phyloP scores from a whole-genome alignment of 2,888 invertebrate species.

The Alviniconcha strummeri region DNA sequence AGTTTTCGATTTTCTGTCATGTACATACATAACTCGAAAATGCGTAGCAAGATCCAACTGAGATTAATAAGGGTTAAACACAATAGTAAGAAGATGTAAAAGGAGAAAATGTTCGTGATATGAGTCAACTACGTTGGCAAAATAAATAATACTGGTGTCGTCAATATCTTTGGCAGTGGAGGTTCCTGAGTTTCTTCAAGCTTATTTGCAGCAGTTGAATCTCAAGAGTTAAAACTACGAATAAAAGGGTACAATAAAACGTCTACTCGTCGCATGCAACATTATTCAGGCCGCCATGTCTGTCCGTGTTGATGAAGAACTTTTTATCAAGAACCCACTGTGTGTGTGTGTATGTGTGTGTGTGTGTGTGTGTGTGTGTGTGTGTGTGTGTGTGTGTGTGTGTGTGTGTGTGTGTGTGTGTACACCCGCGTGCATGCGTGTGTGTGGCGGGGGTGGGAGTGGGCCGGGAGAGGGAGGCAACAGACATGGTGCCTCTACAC shows the following conservation, averaged over 20 bases:
- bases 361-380: background rate
- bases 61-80: no score
- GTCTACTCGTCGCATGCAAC: background rate
- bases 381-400: slow-evolving; percentile 10
- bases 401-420: background rate
- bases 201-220: background rate
- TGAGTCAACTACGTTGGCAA: no score
- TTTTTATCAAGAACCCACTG: background rate
- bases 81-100: no score
- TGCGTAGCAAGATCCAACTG: no score
- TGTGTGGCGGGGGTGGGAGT: background rate
- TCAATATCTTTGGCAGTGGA: no score
- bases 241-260: background rate
- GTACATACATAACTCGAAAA: no score
- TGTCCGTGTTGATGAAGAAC: no score
- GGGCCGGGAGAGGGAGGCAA: background rate
- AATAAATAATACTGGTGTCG: no score
- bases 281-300: background rate
- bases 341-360: background rate
- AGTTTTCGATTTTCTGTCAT: no score
- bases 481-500: no score
- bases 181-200: no score
- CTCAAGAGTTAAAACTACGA: background rate
- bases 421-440: background rate
- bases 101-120: no score